phyloP scores from a whole-genome alignment of 2,797 vertebrate species.

The Propithecus deckenii region DNA sequence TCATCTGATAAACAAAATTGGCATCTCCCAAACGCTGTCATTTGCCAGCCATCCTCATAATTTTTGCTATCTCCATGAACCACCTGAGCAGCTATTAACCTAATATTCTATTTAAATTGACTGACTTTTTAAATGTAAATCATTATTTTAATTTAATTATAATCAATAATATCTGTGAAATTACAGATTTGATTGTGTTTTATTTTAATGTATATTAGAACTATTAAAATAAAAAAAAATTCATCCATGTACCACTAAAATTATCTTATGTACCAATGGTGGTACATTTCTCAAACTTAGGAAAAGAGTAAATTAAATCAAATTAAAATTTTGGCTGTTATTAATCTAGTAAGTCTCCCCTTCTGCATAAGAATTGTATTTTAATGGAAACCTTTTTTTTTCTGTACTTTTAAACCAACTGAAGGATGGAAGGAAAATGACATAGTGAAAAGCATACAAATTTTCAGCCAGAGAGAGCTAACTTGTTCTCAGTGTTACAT shows the following conservation, averaged over 20 bases:
- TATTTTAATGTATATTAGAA: background rate
- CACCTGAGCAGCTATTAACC: background rate
- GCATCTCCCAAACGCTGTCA: background rate
- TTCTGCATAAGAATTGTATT: background rate
- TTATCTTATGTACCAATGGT: background rate
- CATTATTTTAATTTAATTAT: background rate
- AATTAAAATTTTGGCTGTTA: background rate
- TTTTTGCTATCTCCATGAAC: background rate
- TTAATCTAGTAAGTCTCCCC: background rate
- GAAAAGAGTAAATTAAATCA: background rate
- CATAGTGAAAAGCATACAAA: background rate
- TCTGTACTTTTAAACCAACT: background rate
- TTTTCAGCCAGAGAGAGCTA: background rate
- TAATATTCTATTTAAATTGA: background rate
- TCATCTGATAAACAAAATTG: background rate
- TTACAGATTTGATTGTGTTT: background rate
- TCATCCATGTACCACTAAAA: background rate
- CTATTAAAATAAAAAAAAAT: background rate
- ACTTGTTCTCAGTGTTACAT: background rate
- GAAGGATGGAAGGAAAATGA: background rate
- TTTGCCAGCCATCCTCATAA: background rate
- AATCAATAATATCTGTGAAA: background rate
- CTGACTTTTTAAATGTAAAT: background rate
- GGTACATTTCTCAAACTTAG: background rate
- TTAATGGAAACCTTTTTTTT: background rate